Base-by-base conservation (phyloP, 1,140 invertebrate species). In the Eufriesea mexicana region DNA sequence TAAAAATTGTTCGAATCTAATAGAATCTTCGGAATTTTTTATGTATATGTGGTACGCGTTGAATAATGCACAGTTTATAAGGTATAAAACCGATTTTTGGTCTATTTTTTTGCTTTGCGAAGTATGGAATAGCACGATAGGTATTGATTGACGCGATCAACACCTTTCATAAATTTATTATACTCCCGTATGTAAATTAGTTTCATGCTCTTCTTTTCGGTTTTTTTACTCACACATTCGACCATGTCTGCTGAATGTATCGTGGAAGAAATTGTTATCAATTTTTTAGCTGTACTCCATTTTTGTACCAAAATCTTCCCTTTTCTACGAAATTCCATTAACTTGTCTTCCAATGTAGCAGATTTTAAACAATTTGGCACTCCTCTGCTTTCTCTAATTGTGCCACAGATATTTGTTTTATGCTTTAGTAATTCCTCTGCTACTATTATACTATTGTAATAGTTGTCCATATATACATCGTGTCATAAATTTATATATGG, bases 161-260 rank as follows among this genome's bases (percentile, higher is more conserved):
- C 79, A 49, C 79, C 64, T 82, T 82, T 82, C 79, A 82, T 74
- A 75, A 12, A 82, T 68, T 82, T 74, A 42, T 75, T 68, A 75
- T 75, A 82, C 18, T 80, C 59, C 70, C n/a, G n/a, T n/a, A n/a
- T n/a, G n/a, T n/a, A 73, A 23, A 64, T 80, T 45, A 59, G 79
- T 66, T 76, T 70, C 20, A 83, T 28, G 54, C 47, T 49, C 23
- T 71, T 78, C 23, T 83, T 64, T 55, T 62, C 16, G 42, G 55
- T 77, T 70, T 25, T 77, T 28, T 59, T 49, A 70, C 23, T 61
- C 9, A 45, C n/a, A 68, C 20, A 18, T 67, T 79, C 64, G 7
- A 64, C 45, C 70, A 81, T 74, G 20, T 73, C 20, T 57, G 61
- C 71, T 25, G 59, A 54, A 35, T 35, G 4, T 35, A 35, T 35